phyloP scores from a whole-genome alignment of 2,113 vertebrate species.

The Melanotaenia duboulayi region DNA sequence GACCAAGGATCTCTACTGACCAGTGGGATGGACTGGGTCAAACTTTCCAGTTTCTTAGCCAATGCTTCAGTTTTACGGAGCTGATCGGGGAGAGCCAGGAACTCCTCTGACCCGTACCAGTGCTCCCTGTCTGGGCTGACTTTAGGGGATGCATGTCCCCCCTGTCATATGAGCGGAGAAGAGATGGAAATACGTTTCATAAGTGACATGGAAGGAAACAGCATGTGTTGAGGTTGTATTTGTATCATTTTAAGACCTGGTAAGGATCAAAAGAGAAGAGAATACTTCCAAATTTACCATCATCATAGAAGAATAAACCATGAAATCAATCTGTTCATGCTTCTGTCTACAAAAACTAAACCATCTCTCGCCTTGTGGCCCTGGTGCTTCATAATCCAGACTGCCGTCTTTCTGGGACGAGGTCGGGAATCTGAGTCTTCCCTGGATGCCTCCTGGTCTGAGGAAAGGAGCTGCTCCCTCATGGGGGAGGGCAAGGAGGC shows the following conservation, averaged over 20 bases:
- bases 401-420: conserved; percentile 29
- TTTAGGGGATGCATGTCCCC: background rate
- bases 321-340: too few species aligned
- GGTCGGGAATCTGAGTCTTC: conserved; percentile 70
- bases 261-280: too few species aligned
- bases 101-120: conserved; percentile 98
- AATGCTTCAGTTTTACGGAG: conserved; percentile 93
- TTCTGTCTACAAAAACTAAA: background rate
- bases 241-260: too few species aligned
- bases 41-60: conserved; percentile 90
- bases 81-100: conserved; percentile 94
- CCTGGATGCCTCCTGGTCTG: conserved; percentile 76
- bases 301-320: too few species aligned
- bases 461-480: conserved; percentile 60
- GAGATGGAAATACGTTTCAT: background rate
- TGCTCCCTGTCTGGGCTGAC: conserved; percentile 65
- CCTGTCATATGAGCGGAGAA: conserved; percentile 15
- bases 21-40: conserved; percentile 88
- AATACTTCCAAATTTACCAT: too few species aligned
- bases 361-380: conserved; percentile 49
- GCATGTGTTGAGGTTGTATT: too few species aligned
- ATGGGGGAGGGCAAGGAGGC: conserved; percentile 69
- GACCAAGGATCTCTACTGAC: conserved; percentile 34
- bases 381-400: conserved; percentile 62
- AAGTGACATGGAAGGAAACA: too few species aligned